Evolutionary conservation across 53 echinoderm and acorn worm genomes (phyloP), one percentile per base, ranked within the genome.

Genomic region (Luidia sarsii): DNA sequence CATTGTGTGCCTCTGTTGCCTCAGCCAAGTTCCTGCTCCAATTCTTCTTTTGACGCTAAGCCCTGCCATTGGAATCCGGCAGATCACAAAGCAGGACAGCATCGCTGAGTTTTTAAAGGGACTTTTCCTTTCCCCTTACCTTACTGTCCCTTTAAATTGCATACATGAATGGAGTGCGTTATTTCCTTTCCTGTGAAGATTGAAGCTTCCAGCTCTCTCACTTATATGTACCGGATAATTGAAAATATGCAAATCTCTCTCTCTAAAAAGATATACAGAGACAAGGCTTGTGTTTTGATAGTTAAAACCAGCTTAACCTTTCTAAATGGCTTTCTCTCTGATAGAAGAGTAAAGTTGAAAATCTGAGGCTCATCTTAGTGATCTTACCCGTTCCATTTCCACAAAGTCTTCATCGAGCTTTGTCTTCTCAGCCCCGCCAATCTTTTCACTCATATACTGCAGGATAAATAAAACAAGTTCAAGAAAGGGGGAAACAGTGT

Each of bases 401-500:
- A 93, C 68, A 71, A 93, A 96, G 15, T 96, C 96, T 81, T 93
- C 93, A 86, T 91, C 81, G 18, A 90, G 87, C 41, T 90, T 80
- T 9, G 96, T 93, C 82, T 91, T 92, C 55, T 96, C 96, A 14
- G 96, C 96, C n/a, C 96, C 93, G 21, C 90, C 96, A 35, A 96
- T 93, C 87, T 93, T 96, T 65, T 96, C 96, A 56, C 91, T 96
- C 82, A 96, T 74, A 81, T 90, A 96, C 96, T 96, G 83, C 31
- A 71, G 67, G 50, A n/a, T n/a, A n/a, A n/a, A n/a, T n/a, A n/a
- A n/a, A n/a, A n/a, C n/a, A n/a, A n/a, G n/a, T n/a, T n/a, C n/a
- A n/a, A n/a, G n/a, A n/a, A n/a, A n/a, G n/a, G n/a, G n/a, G n/a
- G n/a, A n/a, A n/a, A n/a, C n/a, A n/a, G n/a, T n/a, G n/a, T n/a